Evolutionary conservation across 2,797 vertebrate genomes (phyloP).

Genomic region (Microhierax caerulescens): DNA sequence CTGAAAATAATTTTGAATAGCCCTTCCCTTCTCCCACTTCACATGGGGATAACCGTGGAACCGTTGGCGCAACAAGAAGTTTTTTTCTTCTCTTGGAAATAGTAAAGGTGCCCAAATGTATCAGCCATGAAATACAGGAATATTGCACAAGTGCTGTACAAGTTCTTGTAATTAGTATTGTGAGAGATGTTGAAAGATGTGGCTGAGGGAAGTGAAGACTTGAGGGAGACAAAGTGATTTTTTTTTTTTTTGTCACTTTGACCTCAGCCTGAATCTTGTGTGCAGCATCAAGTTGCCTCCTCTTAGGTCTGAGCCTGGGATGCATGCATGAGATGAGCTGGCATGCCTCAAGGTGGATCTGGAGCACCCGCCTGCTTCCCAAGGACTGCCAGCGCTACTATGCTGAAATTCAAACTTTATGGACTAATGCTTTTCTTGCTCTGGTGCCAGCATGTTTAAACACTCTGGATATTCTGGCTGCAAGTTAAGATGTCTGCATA

Average conservation of each 20-base stretch:
- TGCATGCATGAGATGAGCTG: neutral
- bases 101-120: neutral
- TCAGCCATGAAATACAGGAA: neutral
- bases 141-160: neutral
- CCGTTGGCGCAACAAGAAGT: neutral
- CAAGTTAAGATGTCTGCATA: neutral
- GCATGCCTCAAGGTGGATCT: neutral
- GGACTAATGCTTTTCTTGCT: neutral
- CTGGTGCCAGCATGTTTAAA: neutral
- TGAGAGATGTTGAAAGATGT: neutral
- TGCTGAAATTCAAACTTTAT: neutral
- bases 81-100: neutral
- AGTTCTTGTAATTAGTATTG: neutral
- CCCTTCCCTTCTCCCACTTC: neutral
- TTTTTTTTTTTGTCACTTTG: slow-evolving; percentile 1
- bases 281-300: neutral
- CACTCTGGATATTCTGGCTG: neutral
- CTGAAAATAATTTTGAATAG: neutral
- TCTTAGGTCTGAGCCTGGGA: neutral
- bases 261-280: neutral
- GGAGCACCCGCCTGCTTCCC: neutral
- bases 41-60: neutral
- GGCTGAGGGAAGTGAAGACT: neutral
- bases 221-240: neutral
- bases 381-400: neutral